These are phyloP conservation scores for Oscarella lobularis DNA, from an alignment of 37 sponge, comb jelly and placozoan species.

Conservation along the genomic window DNA sequence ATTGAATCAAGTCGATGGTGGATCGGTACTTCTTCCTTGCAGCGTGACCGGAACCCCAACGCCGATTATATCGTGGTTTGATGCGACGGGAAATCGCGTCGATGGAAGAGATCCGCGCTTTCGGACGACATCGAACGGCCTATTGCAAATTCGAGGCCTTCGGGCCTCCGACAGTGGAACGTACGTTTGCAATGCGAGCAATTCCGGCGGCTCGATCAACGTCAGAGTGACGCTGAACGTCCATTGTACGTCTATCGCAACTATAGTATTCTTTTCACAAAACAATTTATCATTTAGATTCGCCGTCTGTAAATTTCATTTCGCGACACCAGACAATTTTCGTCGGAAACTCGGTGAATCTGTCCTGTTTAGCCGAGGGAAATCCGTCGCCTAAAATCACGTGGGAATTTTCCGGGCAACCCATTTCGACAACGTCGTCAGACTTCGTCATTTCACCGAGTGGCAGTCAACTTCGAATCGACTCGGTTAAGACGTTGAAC, in stretches of 20 bases:
- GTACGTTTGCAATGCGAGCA: not conserved
- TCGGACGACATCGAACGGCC: not conserved
- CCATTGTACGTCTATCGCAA: not conserved
- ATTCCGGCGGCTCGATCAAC: not conserved
- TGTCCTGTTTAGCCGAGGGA: not conserved
- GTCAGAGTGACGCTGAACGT: not conserved
- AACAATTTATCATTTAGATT: too few species aligned
- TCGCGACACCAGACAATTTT: not conserved
- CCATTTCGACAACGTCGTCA: not conserved
- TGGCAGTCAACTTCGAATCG: not conserved
- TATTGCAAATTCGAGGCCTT: not conserved
- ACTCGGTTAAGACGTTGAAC: not conserved
- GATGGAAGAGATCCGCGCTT: not conserved
- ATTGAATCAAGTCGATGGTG: not conserved
- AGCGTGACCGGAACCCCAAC: not conserved
- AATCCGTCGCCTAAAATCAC: not conserved
- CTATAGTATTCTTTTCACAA: too few species aligned
- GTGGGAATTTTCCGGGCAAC: not conserved
- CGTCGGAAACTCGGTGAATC: not conserved
- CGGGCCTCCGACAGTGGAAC: not conserved
- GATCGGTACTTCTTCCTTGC: not conserved
- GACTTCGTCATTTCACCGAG: not conserved
- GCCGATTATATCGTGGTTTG: not conserved
- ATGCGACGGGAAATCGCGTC: not conserved
- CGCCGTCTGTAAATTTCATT: too few species aligned